These are phyloP conservation scores for Cephalopterus ornatus DNA, from an alignment of 2,113 vertebrate species.

Conservation along the genomic window DNA sequence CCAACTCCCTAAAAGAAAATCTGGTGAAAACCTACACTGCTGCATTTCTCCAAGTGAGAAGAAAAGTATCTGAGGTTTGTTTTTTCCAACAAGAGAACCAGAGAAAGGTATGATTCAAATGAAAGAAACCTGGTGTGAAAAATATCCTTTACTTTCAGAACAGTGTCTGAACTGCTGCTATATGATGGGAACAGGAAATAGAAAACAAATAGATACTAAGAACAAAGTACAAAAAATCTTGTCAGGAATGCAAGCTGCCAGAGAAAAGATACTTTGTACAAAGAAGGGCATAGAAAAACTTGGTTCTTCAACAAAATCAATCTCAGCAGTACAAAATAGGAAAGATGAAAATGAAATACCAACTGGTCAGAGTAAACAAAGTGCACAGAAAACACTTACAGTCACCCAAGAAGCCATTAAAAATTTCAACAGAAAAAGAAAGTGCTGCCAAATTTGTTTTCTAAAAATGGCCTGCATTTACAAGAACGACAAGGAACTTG, in stretches of 20 bases:
- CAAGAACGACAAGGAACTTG: neutral
- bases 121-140: neutral
- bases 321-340: neutral
- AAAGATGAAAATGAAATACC: neutral
- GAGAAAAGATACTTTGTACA: neutral
- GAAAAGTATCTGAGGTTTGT: neutral
- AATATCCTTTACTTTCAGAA: neutral
- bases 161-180: neutral
- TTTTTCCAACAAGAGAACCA: neutral
- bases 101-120: neutral
- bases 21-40: neutral
- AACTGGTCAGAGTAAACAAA: neutral
- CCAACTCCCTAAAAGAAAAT: neutral
- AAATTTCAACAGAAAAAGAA: neutral
- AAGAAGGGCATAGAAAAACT: neutral
- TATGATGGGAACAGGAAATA: neutral
- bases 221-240: neutral
- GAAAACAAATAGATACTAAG: neutral
- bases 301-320: neutral
- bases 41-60: neutral
- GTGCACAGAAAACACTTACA: neutral
- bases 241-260: neutral
- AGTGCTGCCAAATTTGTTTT: neutral
- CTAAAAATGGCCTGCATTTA: neutral
- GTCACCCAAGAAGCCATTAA: neutral